Percentiles rank a stretch among this genome's conserved stretches.
These are phyloP conservation scores for Barbus barbus DNA, from an alignment of 2,113 vertebrate genomes.

Conservation along the genomic window DNA sequence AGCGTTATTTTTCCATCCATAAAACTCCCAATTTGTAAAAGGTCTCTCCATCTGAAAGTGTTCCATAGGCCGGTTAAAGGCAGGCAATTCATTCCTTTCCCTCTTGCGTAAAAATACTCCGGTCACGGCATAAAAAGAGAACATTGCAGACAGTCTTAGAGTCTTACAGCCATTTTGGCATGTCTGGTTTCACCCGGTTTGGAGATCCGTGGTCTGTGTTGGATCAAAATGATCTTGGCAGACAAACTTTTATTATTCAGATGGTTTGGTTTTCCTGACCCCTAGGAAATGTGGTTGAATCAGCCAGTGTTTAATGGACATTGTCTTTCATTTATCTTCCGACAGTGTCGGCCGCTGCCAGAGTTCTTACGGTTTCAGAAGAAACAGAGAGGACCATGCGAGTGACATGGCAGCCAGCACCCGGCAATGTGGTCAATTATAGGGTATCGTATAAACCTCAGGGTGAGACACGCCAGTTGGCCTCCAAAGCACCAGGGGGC, in stretches of 20 bases:
- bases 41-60: conserved; percentile 60
- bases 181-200: conserved; percentile 60
- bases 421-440: conserved; percentile 89
- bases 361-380: conserved; percentile 82
- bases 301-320: conserved; percentile 23
- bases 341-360: conserved; percentile 83
- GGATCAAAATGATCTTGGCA: conserved; percentile 43
- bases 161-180: conserved; percentile 44
- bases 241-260: conserved; percentile 50
- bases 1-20: conserved; percentile 63
- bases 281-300: not conserved
- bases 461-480: conserved; percentile 82
- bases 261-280: conserved; percentile 19
- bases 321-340: conserved; percentile 4
- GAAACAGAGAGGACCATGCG: conserved; percentile 91
- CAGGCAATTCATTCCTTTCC: conserved; percentile 60
- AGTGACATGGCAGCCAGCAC: conserved; percentile 88
- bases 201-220: conserved; percentile 51
- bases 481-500: conserved; percentile 82
- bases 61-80: conserved; percentile 59
- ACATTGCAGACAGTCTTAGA: conserved; percentile 54
- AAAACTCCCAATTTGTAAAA: conserved; percentile 54
- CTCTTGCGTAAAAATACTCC: conserved; percentile 58
- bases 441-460: conserved; percentile 87
- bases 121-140: conserved; percentile 59